Conservation (phyloP, 2,797 vertebrate genomes). For the Enteromius argenteus region DNA sequence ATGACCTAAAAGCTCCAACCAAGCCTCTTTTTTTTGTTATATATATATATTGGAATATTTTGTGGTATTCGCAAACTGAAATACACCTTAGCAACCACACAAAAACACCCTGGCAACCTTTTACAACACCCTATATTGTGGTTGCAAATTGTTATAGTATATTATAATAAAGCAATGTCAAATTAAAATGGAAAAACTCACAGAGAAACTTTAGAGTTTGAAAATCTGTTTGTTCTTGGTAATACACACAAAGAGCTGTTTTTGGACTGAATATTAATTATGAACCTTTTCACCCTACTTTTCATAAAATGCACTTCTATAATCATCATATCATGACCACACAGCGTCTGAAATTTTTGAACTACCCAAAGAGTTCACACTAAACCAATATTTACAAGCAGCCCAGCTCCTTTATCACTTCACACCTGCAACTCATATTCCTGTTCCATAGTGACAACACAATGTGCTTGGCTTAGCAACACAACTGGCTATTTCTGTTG, state of each 20-base stretch:
- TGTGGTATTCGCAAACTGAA: not conserved
- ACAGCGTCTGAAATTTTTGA: conserved; percentile 42
- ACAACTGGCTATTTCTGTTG: conserved; percentile 3
- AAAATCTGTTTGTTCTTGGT: not conserved
- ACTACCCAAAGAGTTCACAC: conserved; percentile 57
- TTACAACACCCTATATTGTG: not conserved
- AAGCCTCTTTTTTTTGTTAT: not conserved
- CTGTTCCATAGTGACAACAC: conserved; percentile 42
- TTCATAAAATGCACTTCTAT: not conserved
- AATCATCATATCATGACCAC: not conserved
- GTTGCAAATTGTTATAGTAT: not conserved
- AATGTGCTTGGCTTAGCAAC: conserved; percentile 9
- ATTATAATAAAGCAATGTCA: not conserved
- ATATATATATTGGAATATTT: not conserved
- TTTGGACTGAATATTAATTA: not conserved
- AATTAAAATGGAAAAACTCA: not conserved
- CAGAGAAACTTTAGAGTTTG: not conserved
- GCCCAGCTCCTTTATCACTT: conserved; percentile 53
- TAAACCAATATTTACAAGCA: conserved; percentile 69
- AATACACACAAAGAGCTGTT: not conserved
- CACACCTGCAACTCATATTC: conserved; percentile 47
- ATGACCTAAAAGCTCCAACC: not conserved
- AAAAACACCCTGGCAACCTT: not conserved
- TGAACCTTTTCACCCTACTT: not conserved
- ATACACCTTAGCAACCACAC: not conserved